Conservation (phyloP, 2,888 invertebrate genomes). For the Melanotus villosus region DNA sequence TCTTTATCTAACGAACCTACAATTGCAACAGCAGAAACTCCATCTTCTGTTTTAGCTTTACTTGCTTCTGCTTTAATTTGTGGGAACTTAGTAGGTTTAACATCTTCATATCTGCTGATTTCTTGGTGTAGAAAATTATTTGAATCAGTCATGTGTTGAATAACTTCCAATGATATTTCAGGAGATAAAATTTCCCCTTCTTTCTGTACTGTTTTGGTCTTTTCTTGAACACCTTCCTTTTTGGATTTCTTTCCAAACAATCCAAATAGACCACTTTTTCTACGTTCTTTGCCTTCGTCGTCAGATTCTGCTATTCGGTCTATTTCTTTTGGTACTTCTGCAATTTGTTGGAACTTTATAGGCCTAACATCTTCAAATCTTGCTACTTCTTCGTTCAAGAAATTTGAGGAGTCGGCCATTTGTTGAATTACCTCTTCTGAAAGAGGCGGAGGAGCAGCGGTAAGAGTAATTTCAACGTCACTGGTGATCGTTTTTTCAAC, state of each 20-base stretch:
- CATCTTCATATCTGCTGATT: conserved; percentile 50
- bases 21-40: background rate
- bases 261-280: conserved; percentile 53
- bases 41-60: background rate
- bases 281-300: conserved; percentile 6
- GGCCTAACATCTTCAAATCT: conserved; percentile 35
- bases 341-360: background rate
- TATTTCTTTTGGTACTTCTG: background rate
- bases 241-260: conserved; percentile 53
- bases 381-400: conserved; percentile 27
- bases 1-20: background rate
- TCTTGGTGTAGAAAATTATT: conserved; percentile 51
- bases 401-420: conserved; percentile 30
- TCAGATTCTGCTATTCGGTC: conserved; percentile 14
- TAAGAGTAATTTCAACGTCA: background rate
- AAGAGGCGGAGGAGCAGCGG: background rate
- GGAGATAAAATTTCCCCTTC: conserved; percentile 4
- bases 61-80: background rate
- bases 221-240: conserved; percentile 48
- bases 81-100: background rate
- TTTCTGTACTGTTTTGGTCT: background rate
- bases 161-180: conserved; percentile 29
- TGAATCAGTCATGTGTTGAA: conserved; percentile 44
- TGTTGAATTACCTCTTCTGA: conserved; percentile 7
- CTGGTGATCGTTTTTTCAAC: conserved; percentile 13